Evolutionary conservation across 2,888 invertebrate species (phyloP), one percentile per base, ranked within the genome.

Genomic region (Dexiosoma caninum): DNA sequence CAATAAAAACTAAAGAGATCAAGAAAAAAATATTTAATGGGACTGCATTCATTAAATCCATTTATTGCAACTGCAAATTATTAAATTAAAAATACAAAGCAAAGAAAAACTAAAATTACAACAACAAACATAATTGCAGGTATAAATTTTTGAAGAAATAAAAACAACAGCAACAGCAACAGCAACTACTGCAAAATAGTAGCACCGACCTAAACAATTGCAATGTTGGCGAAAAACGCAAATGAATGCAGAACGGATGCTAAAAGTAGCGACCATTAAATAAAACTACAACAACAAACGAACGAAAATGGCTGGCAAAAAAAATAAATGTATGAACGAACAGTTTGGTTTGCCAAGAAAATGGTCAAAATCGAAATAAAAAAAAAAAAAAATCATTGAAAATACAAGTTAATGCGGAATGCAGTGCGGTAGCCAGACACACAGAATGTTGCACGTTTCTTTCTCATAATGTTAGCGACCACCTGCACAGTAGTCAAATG

Each of bases 31-130:
- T 57, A 75, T 75, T 85, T 87, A 87, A 87, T 87, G 85, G 85
- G 85, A 86, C 86, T 84, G 87, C 87, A 88, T 86, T 87, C 88
- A 87, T 88, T 88, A 87, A 87, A 87, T 87, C 85, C 87, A 87
- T 87, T 88, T 87, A 86, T 85, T 87, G 86, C 85, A 86, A 85
- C 86, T 84, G 85, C 85, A 85, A 88, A 88, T 88, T 87, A 87
- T 87, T 87, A 78, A 78, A 84, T 86, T 84, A 85, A 85, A 84
- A 84, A 82, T 85, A 85, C 82, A 79, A 83, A 53, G 69, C n/a
- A 71, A 49, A 42, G 4, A 27, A 40, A n/a, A 23, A 27, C 23
- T 83, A 84, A 84, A 83, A 86, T 82, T 84, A 85, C 83, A 81
- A 82, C 53, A 77, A 85, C 84, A 81, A 81, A 84, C 85, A 85